Evolutionary conservation across 2,113 vertebrate genomes (phyloP).

Genomic region (Tilapia sparmanii): DNA sequence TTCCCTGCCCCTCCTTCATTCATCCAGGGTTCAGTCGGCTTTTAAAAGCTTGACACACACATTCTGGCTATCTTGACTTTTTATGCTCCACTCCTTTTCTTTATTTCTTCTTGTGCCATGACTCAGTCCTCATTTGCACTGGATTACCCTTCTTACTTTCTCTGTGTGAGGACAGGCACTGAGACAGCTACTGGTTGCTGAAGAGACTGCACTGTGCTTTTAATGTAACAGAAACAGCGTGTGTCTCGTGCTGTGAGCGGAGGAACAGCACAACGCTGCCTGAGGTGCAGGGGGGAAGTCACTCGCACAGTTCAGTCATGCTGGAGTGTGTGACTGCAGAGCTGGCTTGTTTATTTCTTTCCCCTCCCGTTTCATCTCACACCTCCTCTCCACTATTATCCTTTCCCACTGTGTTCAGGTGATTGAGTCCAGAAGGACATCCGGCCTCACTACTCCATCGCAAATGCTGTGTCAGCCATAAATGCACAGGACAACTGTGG

Average conservation of each 20-base stretch:
- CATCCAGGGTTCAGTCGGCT: conserved; percentile 6
- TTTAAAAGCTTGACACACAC: conserved; percentile 12
- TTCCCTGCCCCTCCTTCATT: conserved; percentile 7
- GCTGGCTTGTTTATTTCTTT: not conserved
- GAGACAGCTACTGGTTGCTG: conserved; percentile 11
- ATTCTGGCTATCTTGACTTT: not conserved
- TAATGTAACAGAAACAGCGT: not conserved
- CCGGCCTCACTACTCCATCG: not conserved
- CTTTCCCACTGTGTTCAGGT: conserved; percentile 1
- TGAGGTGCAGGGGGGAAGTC: conserved; percentile 16
- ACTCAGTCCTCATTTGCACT: conserved; percentile 12
- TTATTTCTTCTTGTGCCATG: not conserved
- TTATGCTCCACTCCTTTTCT: not conserved
- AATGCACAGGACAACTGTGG: not conserved
- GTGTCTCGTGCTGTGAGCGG: not conserved
- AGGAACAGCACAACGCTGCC: not conserved
- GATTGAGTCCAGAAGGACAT: conserved; percentile 16
- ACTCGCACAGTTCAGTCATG: not conserved
- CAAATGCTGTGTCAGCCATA: conserved; percentile 19
- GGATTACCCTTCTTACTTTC: not conserved
- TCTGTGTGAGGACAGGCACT: not conserved
- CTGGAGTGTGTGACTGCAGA: not conserved
- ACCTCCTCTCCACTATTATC: not conserved
- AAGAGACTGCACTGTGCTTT: not conserved
- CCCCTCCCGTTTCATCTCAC: not conserved